Base-by-base conservation (phyloP, 2,113 vertebrate genomes). In the Oceanodroma tethys region DNA sequence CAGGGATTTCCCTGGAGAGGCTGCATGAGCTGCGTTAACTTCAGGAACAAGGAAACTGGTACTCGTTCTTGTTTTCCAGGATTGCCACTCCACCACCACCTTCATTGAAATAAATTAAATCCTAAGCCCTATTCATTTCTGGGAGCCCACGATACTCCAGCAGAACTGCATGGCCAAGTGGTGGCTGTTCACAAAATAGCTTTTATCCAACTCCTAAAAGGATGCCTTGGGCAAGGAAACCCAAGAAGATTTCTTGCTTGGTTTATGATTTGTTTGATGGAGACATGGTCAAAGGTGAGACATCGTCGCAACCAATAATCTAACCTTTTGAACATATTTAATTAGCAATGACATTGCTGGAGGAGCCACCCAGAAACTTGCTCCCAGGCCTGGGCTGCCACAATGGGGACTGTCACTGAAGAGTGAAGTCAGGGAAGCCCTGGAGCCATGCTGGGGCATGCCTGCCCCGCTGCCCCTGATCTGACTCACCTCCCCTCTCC, bases 301-400 rank as follows among this genome's bases (percentile, higher is more conserved):
- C 93, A 91, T 68, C 23, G 0, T 91, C 9, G 0, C 76, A 87
- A 88, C 30, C 62, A 73, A 78, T 91, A 78, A 87, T 81, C 65
- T 81, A 91, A 92, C 86, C 94, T 82, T 87, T 65, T 45, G 60
- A 94, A 68, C 14, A 52, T 65, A 86, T 65, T 96, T 95, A 95
- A 96, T 94, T 75, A 91, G 68, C 79, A 88, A 40, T 90, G 86
- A 92, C 90, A 93, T 86, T 38, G 88, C 92, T 89, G 81, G 76
- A 93, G 96, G 93, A 97, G 86, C 83, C 95, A 92, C 94, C 95
- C 95, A 96, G 94, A 92, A 96, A 94, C 92, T 90, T 0, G 2
- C 73, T 95, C 14, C 62, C 76, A 60, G 88, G 82, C 82, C n/a
- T 4, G 1, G 88, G 75, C 86, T 76, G 88, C 83, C 4, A 0